A percentile compares a stretch with the other conserved stretches of the same genome.
Conservation (phyloP, 64 coral and sea anemone genomes). For the Montipora sp. region DNA sequence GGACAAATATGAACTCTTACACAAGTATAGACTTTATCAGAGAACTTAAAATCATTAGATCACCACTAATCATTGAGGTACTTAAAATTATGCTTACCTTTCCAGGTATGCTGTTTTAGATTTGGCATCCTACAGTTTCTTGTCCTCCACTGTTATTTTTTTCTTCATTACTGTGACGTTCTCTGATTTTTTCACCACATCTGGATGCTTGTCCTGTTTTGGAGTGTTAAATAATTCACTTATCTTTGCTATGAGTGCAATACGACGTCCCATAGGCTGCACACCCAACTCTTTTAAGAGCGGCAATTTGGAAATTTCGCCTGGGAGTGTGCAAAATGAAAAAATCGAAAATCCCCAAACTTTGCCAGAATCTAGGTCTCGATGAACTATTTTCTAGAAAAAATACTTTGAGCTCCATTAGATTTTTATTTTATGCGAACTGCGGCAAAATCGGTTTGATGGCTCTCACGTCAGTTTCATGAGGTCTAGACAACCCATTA, state of each 20-base stretch:
- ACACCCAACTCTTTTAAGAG: neutral
- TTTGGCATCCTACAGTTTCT: conserved; percentile 21
- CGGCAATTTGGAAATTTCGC: too few relatives aligned
- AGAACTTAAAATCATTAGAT: neutral
- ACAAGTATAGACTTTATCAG: neutral
- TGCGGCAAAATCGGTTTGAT: too few relatives aligned
- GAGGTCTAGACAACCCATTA: too few relatives aligned
- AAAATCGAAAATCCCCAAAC: too few relatives aligned
- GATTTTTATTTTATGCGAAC: too few relatives aligned
- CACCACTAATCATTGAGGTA: neutral
- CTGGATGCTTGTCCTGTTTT: neutral
- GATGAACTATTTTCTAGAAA: too few relatives aligned
- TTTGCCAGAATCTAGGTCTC: too few relatives aligned
- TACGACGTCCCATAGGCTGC: conserved; percentile 12
- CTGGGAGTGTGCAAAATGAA: too few relatives aligned
- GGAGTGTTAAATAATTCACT: neutral
- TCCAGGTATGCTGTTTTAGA: conserved; percentile 17
- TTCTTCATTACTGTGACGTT: neutral
- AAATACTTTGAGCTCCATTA: too few relatives aligned
- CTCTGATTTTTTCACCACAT: conserved; percentile 4
- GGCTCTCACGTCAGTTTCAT: too few relatives aligned
- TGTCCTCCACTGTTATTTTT: conserved; percentile 14
- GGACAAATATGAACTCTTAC: conserved; percentile 6
- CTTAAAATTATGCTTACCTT: conserved; percentile 19
- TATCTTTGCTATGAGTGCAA: conserved; percentile 30